These are phyloP conservation scores for Hippopotamus amphibius DNA, from an alignment of 2,113 vertebrate genomes.

Conservation along the genomic window DNA sequence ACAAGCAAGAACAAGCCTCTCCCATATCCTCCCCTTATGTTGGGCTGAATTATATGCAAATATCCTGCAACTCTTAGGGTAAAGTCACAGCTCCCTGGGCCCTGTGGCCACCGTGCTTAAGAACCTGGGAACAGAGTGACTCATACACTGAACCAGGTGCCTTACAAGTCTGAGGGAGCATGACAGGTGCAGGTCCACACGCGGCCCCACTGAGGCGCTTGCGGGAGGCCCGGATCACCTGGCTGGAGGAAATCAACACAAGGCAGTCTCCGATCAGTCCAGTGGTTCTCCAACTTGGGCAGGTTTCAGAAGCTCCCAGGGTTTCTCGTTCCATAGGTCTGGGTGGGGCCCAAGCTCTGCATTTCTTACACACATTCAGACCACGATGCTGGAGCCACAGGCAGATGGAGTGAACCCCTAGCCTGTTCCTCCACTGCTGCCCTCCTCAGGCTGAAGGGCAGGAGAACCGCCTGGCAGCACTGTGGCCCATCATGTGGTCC, in stretches of 20 bases:
- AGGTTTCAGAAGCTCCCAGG: background rate
- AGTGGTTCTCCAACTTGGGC: background rate
- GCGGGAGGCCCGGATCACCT: background rate
- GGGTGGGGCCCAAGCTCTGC: background rate
- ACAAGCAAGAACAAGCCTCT: background rate
- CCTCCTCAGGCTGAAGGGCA: background rate
- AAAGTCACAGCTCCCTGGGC: background rate
- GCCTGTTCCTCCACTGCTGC: background rate
- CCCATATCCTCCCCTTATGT: background rate
- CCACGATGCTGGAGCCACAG: background rate
- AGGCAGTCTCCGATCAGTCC: background rate
- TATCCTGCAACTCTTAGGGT: background rate
- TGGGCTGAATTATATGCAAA: background rate
- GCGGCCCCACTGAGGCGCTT: background rate
- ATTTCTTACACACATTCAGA: background rate
- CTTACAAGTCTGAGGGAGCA: background rate
- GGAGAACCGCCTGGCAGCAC: background rate
- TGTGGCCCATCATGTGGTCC: accelerated
- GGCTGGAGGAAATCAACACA: background rate
- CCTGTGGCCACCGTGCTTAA: background rate
- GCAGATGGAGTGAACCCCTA: background rate
- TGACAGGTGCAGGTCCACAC: background rate
- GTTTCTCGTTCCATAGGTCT: background rate
- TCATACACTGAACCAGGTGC: background rate
- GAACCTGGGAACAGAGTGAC: background rate